Percentiles rank a stretch among this genome's conserved stretches.
Conservation (phyloP, 2,113 vertebrate genomes). For the Aleadryas rufinucha region DNA sequence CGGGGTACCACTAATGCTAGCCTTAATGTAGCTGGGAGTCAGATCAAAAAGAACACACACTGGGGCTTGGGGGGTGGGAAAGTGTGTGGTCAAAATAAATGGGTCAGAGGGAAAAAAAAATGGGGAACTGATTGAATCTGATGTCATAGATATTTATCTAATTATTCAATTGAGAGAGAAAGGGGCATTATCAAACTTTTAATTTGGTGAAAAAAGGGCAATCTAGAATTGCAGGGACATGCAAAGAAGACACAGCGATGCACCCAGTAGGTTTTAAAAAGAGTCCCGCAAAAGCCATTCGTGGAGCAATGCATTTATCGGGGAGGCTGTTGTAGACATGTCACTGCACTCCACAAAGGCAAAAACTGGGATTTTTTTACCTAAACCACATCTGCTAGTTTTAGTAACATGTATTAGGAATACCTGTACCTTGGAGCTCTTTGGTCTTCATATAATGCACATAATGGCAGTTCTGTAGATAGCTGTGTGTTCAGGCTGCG, state of each 20-base stretch:
- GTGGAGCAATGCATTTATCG: fast-evolving
- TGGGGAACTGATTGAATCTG: background rate
- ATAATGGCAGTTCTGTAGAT: background rate
- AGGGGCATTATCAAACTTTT: background rate
- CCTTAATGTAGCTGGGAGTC: conserved; percentile 62
- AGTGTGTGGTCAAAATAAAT: background rate
- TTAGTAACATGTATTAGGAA: background rate
- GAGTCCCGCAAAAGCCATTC: background rate
- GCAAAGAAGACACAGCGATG: background rate
- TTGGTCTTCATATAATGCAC: background rate
- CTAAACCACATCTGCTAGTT: background rate
- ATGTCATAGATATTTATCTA: background rate
- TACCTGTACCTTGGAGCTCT: background rate
- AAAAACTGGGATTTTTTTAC: conserved; percentile 12
- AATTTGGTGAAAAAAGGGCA: background rate
- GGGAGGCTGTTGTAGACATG: background rate
- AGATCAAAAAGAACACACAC: background rate
- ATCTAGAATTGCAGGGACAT: background rate
- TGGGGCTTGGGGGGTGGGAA: conserved; percentile 25
- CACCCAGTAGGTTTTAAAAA: background rate
- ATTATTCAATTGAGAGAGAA: background rate
- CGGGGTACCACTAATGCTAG: conserved; percentile 59
- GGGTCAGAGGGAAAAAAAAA: background rate
- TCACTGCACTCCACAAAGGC: background rate
- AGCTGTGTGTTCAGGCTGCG: background rate